Evolutionary conservation across 2,888 invertebrate genomes (phyloP).

Genomic region (Limnephilus auricula): DNA sequence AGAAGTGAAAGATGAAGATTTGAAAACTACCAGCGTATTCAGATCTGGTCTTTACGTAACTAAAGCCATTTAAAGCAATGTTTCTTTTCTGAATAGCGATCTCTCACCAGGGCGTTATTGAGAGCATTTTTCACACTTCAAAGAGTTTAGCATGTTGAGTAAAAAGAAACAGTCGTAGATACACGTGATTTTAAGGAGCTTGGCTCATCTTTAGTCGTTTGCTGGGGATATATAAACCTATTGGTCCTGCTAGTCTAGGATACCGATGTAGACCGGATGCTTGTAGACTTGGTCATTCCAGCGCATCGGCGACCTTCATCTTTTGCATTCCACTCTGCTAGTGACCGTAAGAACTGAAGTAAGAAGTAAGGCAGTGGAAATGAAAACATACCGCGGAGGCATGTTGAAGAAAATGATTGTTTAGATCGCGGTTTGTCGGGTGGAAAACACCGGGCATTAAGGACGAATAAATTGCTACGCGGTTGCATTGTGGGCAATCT

Average conservation of each 20-base stretch:
- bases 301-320: constrained; percentile 2
- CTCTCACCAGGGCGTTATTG: too few species aligned
- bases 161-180: too few species aligned
- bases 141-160: too few species aligned
- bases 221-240: not conserved
- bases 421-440: too few species aligned
- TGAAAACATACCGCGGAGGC: not conserved
- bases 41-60: too few species aligned
- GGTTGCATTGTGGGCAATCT: not conserved
- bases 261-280: too few species aligned
- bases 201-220: not conserved
- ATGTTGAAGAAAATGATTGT: not conserved
- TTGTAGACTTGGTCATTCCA: not conserved
- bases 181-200: not conserved
- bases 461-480: not conserved
- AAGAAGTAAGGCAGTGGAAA: constrained; percentile 2
- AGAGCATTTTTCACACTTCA: too few species aligned
- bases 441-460: not conserved
- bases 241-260: too few species aligned
- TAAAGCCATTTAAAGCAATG: too few species aligned
- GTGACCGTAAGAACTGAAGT: not conserved
- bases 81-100: too few species aligned
- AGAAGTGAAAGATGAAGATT: too few species aligned
- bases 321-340: not conserved
- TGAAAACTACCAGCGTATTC: too few species aligned